Conservation (phyloP, 2,797 vertebrate genomes). For the Hydrolagus colliei region DNA sequence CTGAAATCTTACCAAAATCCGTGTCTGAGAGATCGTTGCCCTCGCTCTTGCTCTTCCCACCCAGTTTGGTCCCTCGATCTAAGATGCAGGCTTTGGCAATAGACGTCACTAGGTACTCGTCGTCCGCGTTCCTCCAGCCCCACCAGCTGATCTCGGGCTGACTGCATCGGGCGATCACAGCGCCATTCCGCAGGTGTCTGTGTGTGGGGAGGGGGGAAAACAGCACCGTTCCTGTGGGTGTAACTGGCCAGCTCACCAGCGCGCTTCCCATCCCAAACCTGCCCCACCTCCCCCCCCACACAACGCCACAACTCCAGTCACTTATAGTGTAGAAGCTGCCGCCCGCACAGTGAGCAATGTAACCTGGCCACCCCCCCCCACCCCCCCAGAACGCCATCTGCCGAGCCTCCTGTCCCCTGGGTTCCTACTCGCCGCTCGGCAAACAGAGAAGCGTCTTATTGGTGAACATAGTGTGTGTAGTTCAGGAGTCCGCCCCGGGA, state of each 20-base stretch:
- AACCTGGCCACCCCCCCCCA: too few relatives aligned
- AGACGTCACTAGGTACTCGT: conserved; percentile 90
- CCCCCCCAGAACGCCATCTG: too few relatives aligned
- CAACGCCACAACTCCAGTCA: background rate
- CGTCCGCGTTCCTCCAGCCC: conserved; percentile 96
- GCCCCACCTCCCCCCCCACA: background rate
- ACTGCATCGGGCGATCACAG: conserved; percentile 90
- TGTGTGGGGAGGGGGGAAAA: background rate
- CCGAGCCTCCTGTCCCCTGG: too few relatives aligned
- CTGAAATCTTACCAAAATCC: conserved; percentile 75
- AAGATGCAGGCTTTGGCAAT: conserved; percentile 95
- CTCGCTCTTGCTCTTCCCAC: conserved; percentile 52
- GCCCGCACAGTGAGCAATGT: too few relatives aligned
- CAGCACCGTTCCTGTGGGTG: background rate
- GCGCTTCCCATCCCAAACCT: background rate
- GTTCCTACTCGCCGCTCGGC: too few relatives aligned
- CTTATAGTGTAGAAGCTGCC: too few relatives aligned
- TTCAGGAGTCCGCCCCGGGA: too few relatives aligned
- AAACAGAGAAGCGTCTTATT: too few relatives aligned
- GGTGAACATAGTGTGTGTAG: too few relatives aligned
- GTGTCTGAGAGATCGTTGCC: conserved; percentile 71
- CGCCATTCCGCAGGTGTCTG: conserved; percentile 85
- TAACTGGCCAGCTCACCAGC: background rate
- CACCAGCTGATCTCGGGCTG: conserved; percentile 99
- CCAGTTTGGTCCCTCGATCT: conserved; percentile 60